Evolutionary conservation across 2,888 invertebrate species (phyloP), one percentile per base, ranked within the genome.

Genomic region (Mimas tiliae): DNA sequence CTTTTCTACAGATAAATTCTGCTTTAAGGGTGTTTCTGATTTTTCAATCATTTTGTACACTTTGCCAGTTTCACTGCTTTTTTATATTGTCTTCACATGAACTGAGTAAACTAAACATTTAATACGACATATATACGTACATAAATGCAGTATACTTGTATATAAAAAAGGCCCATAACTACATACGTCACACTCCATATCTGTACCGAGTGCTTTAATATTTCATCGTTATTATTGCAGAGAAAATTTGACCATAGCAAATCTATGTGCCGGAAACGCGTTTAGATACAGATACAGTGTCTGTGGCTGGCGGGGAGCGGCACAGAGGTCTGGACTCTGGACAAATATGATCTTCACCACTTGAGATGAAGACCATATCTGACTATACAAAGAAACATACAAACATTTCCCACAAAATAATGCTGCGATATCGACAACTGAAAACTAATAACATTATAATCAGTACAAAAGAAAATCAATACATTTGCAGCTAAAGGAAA

Each of bases 251-350:
- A 91, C 90, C 84, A 73, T 75, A 74, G 72, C 74, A 82, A 83
- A 83, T 80, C 82, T 75, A 83, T 79, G 77, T 77, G 88, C 84
- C 86, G 83, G 85, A 70, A 79, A 80, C 88, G 90, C 88, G 86
- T 71, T 63, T 68, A 71, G 82, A 88, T 90, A 92, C 91, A 92
- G 92, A 92, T 91, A 90, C 82, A 85, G 91, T 91, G 91, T 87
- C 91, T 79, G 65, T 53, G 62, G 65, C 62, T 62, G 62, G 34
- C 62, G 84, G 82, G 83, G 72, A 69, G 80, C 81, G 77, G 84
- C 77, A 79, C 84, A 77, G 78, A 72, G 70, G 79, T 72, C 70
- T 63, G 52, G 74, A 71, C 70, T 70, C 70, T 65, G 66, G 42
- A 74, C 84, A 85, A 82, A 88, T 85, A 85, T 80, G 83, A 71